These are phyloP conservation scores for Muricea muricata DNA, from an alignment of 92 coral and sea anemone genomes.

Conservation along the genomic window DNA sequence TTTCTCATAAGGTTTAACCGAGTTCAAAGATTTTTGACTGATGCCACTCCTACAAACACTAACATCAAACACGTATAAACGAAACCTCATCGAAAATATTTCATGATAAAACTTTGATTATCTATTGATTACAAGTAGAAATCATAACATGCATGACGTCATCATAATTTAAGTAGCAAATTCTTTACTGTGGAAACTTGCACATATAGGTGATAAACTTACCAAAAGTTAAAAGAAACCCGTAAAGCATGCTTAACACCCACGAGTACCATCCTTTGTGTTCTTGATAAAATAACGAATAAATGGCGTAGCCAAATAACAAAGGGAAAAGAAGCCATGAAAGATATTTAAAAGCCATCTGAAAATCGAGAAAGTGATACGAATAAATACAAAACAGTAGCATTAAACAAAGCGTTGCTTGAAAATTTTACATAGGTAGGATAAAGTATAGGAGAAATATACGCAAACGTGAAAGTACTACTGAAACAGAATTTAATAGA, in stretches of 20 bases:
- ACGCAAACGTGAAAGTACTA: too few species aligned
- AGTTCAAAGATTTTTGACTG: not conserved
- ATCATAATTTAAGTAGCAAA: not conserved
- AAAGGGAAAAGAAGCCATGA: slow-evolving; percentile 94
- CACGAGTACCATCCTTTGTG: slow-evolving; percentile 99
- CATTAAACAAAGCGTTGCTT: too few species aligned
- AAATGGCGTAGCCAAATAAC: slow-evolving; percentile 79
- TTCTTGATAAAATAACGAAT: slow-evolving; percentile 86
- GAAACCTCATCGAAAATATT: not conserved
- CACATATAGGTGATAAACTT: slow-evolving; percentile 9
- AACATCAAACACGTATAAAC: not conserved
- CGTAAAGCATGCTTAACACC: slow-evolving; percentile 97
- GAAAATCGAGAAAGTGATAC: slow-evolving; percentile 4
- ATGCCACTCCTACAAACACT: too few species aligned
- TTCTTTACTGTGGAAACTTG: not conserved
- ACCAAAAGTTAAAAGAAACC: slow-evolving; percentile 97
- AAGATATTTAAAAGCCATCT: slow-evolving; percentile 98
- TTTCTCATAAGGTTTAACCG: not conserved
- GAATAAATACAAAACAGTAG: not conserved
- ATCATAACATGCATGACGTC: not conserved
- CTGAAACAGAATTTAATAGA: too few species aligned
- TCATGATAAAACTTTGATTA: not conserved
- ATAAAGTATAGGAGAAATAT: too few species aligned
- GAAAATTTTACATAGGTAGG: too few species aligned
- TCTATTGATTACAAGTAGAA: not conserved